phyloP scores from a whole-genome alignment of 2,888 invertebrate genomes.

The Synanthedon formicaeformis region DNA sequence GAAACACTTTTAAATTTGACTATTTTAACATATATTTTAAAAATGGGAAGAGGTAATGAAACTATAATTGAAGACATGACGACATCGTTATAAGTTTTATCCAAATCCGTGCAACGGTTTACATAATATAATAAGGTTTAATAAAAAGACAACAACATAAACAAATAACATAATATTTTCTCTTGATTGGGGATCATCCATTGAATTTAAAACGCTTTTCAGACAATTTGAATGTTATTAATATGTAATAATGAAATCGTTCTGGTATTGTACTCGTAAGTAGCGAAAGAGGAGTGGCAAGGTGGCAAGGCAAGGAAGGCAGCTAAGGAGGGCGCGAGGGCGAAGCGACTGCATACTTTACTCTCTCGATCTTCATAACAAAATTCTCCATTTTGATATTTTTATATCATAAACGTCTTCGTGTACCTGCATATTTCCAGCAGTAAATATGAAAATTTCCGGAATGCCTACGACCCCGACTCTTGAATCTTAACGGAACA shows the following conservation, averaged over 20 bases:
- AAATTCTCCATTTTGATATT: conserved; percentile 71
- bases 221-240: too few relatives aligned
- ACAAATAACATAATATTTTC: too few relatives aligned
- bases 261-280: conserved; percentile 23
- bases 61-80: too few relatives aligned
- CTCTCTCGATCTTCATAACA: conserved; percentile 69
- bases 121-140: too few relatives aligned
- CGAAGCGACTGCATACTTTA: conserved; percentile 46
- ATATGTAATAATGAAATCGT: neutral
- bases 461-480: conserved; percentile 58
- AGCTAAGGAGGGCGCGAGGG: conserved; percentile 23
- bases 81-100: too few relatives aligned
- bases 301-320: conserved; percentile 7
- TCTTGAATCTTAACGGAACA: conserved; percentile 50
- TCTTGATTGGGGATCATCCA: too few relatives aligned
- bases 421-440: conserved; percentile 71
- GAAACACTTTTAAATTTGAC: too few relatives aligned
- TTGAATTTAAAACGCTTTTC: too few relatives aligned
- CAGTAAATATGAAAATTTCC: conserved; percentile 72
- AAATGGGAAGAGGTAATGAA: too few relatives aligned
- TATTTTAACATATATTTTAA: too few relatives aligned
- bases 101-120: too few relatives aligned
- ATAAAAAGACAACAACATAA: too few relatives aligned
- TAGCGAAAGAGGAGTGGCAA: conserved; percentile 18
- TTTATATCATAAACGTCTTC: conserved; percentile 63